Conservation (phyloP, 1,140 invertebrate species). For the Gryllus bimaculatus region DNA sequence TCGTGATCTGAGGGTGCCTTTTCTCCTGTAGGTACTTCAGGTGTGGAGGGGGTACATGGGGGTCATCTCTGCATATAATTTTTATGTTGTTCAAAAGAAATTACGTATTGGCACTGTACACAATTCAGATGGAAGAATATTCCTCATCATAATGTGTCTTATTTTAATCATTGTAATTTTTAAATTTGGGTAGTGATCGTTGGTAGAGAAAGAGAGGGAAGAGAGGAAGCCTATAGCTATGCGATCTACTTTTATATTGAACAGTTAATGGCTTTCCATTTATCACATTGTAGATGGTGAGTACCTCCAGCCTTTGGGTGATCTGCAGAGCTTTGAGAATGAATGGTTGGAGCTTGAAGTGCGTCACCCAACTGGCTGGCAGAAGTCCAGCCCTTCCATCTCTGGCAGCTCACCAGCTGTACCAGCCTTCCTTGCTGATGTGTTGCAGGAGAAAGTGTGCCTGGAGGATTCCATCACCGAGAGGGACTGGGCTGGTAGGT, state of each 20-base stretch:
- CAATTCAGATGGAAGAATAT: no score
- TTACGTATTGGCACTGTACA: no score
- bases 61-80: no score
- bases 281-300: constrained; percentile 37
- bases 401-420: neutral
- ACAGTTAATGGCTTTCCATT: neutral
- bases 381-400: neutral
- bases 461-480: neutral
- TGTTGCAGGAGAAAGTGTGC: constrained; percentile 10
- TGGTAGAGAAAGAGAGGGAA: neutral
- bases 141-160: no score
- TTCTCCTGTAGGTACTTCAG: no score
- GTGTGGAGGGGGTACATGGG: no score
- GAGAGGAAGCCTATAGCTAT: neutral
- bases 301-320: constrained; percentile 52
- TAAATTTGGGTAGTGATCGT: neutral
- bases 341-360: constrained; percentile 85
- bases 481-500: constrained; percentile 18
- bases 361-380: constrained; percentile 47
- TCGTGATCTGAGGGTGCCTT: no score
- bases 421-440: constrained; percentile 12
- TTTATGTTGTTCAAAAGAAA: no score
- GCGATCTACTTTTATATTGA: no score
- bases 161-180: neutral
- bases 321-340: constrained; percentile 71